Percentiles rank a stretch among this genome's conserved stretches.
Conservation (phyloP, 2,888 invertebrate genomes). For the Luperina testacea region DNA sequence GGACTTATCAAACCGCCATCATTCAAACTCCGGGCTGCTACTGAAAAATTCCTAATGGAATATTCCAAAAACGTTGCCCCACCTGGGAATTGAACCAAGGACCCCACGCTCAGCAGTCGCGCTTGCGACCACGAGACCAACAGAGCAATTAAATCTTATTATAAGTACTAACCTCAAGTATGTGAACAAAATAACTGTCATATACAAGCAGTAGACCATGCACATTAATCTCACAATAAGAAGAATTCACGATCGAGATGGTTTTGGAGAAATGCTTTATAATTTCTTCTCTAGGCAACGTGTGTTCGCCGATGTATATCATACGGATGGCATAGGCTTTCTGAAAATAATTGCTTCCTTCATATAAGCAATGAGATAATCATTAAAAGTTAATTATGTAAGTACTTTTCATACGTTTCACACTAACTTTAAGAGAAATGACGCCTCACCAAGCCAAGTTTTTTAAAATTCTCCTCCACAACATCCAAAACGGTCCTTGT, state of each 20-base stretch:
- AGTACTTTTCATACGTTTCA: constrained; percentile 1
- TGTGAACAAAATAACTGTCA: constrained; percentile 87
- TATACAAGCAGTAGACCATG: constrained; percentile 87
- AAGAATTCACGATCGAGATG: constrained; percentile 79
- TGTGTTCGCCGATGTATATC: constrained; percentile 87
- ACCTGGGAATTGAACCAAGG: neutral
- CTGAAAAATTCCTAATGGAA: neutral
- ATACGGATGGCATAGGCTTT: constrained; percentile 86
- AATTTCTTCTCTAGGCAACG: constrained; percentile 78
- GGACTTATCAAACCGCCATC: neutral
- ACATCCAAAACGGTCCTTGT: constrained; percentile 78
- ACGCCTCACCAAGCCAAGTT: constrained; percentile 78
- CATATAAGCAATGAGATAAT: constrained; percentile 34
- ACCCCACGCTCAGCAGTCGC: neutral
- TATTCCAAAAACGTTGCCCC: neutral
- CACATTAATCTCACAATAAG: constrained; percentile 84
- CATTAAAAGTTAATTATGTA: constrained; percentile 7
- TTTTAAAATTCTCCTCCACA: constrained; percentile 84
- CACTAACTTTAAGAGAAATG: neutral
- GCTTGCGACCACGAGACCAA: neutral
- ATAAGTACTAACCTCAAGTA: constrained; percentile 86
- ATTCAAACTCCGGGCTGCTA: neutral
- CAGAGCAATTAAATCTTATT: neutral
- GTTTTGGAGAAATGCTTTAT: constrained; percentile 76
- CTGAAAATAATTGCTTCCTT: constrained; percentile 74